These are phyloP conservation scores for Volucella inflata DNA, from an alignment of 2,888 invertebrate genomes.

Conservation along the genomic window DNA sequence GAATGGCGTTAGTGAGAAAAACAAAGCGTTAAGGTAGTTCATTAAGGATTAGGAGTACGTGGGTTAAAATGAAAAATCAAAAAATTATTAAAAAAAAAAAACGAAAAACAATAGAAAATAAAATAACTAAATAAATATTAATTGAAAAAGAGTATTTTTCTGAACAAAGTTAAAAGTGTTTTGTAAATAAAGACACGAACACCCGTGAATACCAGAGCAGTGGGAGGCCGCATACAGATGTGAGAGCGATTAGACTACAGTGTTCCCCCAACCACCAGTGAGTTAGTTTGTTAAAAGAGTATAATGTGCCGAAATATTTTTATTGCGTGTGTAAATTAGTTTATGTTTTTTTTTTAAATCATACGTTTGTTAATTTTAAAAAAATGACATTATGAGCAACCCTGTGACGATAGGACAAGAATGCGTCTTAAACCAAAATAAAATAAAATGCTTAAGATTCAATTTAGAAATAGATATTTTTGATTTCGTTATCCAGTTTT, in stretches of 20 bases:
- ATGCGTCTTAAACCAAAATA: too few relatives aligned
- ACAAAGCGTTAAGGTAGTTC: slow-evolving; percentile 74
- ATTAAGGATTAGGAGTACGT: slow-evolving; percentile 77
- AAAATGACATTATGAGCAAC: too few relatives aligned
- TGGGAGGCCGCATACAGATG: slow-evolving; percentile 46
- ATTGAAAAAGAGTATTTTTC: slow-evolving; percentile 36
- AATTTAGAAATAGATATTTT: too few relatives aligned
- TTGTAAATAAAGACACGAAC: slow-evolving; percentile 23
- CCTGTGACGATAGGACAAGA: too few relatives aligned
- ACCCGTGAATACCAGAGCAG: slow-evolving; percentile 37
- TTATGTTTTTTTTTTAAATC: too few relatives aligned
- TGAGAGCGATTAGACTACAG: slow-evolving; percentile 21
- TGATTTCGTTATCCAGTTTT: too few relatives aligned
- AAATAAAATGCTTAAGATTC: too few relatives aligned
- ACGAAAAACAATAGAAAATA: slow-evolving; percentile 76
- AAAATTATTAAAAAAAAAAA: slow-evolving; percentile 79
- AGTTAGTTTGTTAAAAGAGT: slow-evolving; percentile 11
- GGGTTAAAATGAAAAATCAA: slow-evolving; percentile 77
- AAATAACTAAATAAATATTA: slow-evolving; percentile 77
- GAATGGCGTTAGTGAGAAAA: slow-evolving; percentile 77
- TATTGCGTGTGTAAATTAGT: background rate
- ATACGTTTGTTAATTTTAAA: too few relatives aligned
- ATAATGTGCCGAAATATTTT: slow-evolving; percentile 9
- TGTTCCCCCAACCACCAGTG: slow-evolving; percentile 22
- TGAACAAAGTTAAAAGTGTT: slow-evolving; percentile 48